Evolutionary conservation across 2,113 vertebrate species (phyloP).

Genomic region (Callocephalon fimbriatum): DNA sequence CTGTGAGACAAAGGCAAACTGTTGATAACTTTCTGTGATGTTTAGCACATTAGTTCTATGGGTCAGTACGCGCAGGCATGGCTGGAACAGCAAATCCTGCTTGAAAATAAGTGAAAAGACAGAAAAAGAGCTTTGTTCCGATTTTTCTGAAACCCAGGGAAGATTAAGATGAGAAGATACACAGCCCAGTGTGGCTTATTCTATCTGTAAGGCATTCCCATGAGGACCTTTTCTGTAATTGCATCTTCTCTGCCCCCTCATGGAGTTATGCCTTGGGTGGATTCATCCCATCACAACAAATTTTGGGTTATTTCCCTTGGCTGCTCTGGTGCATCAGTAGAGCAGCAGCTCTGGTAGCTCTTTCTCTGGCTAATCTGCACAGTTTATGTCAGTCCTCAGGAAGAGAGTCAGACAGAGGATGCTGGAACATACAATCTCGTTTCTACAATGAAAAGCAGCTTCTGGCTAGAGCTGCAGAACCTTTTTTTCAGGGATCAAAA

Average conservation of each 20-base stretch:
- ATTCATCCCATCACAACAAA: not conserved
- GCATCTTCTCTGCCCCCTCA: not conserved
- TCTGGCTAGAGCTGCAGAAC: not conserved
- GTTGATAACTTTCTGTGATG: constrained; percentile 35
- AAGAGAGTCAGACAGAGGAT: not conserved
- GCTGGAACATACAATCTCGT: not conserved
- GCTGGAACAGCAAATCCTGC: constrained; percentile 19
- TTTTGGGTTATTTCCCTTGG: not conserved
- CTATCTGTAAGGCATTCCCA: not conserved
- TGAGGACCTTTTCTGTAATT: not conserved
- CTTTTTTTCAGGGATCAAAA: not conserved
- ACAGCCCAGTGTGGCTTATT: not conserved
- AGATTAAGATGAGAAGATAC: constrained; percentile 8
- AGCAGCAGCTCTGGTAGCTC: not conserved
- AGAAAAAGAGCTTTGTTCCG: constrained; percentile 50
- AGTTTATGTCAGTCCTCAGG: not conserved
- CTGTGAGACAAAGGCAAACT: constrained; percentile 36
- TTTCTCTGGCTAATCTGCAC: not conserved
- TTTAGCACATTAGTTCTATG: constrained; percentile 57
- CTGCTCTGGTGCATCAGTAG: not conserved
- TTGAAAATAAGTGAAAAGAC: constrained; percentile 44
- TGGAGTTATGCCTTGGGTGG: not conserved
- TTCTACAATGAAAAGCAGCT: not conserved
- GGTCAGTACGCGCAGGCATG: constrained; percentile 50
- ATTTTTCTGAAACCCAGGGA: constrained; percentile 43